These are phyloP conservation scores for Oryctes rhinoceros DNA, from an alignment of 1,140 invertebrate species.

Conservation along the genomic window DNA sequence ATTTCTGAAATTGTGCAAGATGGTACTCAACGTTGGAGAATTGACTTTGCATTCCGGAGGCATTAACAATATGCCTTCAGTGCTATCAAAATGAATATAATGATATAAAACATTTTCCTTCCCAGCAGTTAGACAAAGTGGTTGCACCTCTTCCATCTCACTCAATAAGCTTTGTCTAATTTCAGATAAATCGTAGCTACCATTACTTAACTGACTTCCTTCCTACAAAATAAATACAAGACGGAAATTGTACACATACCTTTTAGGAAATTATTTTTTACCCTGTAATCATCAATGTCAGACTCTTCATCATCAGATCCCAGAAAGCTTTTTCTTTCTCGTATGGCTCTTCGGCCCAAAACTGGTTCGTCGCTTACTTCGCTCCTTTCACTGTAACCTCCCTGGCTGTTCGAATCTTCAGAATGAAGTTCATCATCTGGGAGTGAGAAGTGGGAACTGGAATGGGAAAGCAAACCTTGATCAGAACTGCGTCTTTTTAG, in stretches of 20 bases:
- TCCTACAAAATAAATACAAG: slow-evolving; percentile 60
- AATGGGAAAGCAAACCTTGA: slow-evolving; percentile 57
- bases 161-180: slow-evolving; percentile 75
- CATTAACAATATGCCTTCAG: slow-evolving; percentile 72
- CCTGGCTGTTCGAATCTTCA: slow-evolving; percentile 67
- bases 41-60: slow-evolving; percentile 65
- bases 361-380: slow-evolving; percentile 74
- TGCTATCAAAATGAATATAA: slow-evolving; percentile 72
- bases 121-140: slow-evolving; percentile 70
- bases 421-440: slow-evolving; percentile 59
- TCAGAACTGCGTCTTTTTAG: slow-evolving; percentile 68
- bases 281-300: slow-evolving; percentile 65
- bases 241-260: background rate
- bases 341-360: slow-evolving; percentile 68
- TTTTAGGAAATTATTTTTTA: slow-evolving; percentile 48
- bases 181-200: slow-evolving; percentile 72
- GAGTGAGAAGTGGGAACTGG: slow-evolving; percentile 49
- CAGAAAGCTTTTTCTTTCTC: slow-evolving; percentile 63
- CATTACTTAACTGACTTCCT: slow-evolving; percentile 69
- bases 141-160: slow-evolving; percentile 73
- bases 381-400: slow-evolving; percentile 63
- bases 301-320: slow-evolving; percentile 66
- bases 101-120: slow-evolving; percentile 74
- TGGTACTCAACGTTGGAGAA: slow-evolving; percentile 64
- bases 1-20: slow-evolving; percentile 72